phyloP scores from a whole-genome alignment of 2,888 invertebrate genomes.

The Entomobrya multifasciata region DNA sequence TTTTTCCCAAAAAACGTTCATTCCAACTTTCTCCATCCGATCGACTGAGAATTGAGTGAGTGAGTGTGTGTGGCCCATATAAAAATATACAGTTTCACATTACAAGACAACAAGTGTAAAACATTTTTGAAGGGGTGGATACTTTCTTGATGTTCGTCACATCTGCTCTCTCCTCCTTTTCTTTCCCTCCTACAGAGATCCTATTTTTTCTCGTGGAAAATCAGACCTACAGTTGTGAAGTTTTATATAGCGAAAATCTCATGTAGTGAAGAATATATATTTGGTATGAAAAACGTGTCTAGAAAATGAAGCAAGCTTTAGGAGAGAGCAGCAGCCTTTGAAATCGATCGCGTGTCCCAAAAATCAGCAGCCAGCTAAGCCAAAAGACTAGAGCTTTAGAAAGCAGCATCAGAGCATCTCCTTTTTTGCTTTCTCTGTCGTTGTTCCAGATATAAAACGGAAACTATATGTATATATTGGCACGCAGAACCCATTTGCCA shows the following conservation, averaged over 20 bases:
- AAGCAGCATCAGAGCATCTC: slow-evolving; percentile 17
- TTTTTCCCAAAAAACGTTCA: neutral
- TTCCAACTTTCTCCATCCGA: neutral
- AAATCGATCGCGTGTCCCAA: slow-evolving; percentile 56
- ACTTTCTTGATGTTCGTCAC: neutral
- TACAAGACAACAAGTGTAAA: neutral
- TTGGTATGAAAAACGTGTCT: slow-evolving; percentile 1
- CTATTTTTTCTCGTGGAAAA: neutral
- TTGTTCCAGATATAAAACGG: too few species aligned
- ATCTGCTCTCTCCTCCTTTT: neutral
- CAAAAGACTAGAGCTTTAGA: too few species aligned
- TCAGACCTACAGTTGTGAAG: neutral
- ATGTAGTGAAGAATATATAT: neutral
- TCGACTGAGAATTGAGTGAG: neutral
- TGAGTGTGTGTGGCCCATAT: neutral
- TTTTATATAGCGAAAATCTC: neutral
- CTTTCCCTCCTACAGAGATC: neutral
- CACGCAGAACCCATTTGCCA: neutral
- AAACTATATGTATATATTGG: neutral
- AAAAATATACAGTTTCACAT: neutral
- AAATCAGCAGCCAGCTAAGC: slow-evolving; percentile 21
- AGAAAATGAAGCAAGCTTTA: slow-evolving; percentile 20
- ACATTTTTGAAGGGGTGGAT: neutral
- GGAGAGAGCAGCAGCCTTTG: slow-evolving; percentile 28
- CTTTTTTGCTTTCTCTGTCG: neutral